A percentile compares a stretch with the other conserved stretches of the same genome.
These are phyloP conservation scores for Synergus laeviventris DNA, from an alignment of 2,888 invertebrate species.

Conservation along the genomic window DNA sequence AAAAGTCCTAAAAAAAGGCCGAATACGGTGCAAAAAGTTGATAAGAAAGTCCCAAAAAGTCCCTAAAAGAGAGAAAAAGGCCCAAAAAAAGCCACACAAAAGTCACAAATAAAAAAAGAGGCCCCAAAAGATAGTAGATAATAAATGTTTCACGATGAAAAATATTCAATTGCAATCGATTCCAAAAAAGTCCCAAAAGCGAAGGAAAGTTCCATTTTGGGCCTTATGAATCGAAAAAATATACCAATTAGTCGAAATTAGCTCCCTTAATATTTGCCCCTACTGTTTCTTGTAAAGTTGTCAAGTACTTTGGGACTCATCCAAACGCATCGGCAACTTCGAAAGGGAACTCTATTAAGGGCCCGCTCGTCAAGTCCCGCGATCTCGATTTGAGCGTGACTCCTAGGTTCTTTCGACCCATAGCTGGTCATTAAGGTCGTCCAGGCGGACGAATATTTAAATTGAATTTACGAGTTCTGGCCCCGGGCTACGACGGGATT, in stretches of 20 bases:
- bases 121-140: too few relatives aligned
- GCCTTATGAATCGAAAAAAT: background rate
- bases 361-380: slow-evolving; percentile 25
- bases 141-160: too few relatives aligned
- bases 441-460: slow-evolving; percentile 67
- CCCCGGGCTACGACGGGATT: slow-evolving; percentile 58
- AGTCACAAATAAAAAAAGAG: too few relatives aligned
- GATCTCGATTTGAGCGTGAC: slow-evolving; percentile 51
- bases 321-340: slow-evolving; percentile 27
- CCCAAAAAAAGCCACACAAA: too few relatives aligned
- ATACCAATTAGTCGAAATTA: background rate
- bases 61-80: too few relatives aligned
- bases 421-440: slow-evolving; percentile 72
- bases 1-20: too few relatives aligned
- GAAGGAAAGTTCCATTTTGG: background rate
- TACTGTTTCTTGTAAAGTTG: slow-evolving; percentile 1
- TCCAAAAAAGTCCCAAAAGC: background rate
- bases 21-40: too few relatives aligned
- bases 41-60: too few relatives aligned
- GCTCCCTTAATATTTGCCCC: background rate
- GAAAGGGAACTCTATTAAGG: slow-evolving; percentile 31
- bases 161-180: too few relatives aligned
- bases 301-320: slow-evolving; percentile 28
- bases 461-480: slow-evolving; percentile 72
- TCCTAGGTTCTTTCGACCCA: slow-evolving; percentile 51